Percentiles rank a stretch among this genome's conserved stretches.
Evolutionary conservation across 2,888 invertebrate species (phyloP).

Genomic region (Dynastes tityus): DNA sequence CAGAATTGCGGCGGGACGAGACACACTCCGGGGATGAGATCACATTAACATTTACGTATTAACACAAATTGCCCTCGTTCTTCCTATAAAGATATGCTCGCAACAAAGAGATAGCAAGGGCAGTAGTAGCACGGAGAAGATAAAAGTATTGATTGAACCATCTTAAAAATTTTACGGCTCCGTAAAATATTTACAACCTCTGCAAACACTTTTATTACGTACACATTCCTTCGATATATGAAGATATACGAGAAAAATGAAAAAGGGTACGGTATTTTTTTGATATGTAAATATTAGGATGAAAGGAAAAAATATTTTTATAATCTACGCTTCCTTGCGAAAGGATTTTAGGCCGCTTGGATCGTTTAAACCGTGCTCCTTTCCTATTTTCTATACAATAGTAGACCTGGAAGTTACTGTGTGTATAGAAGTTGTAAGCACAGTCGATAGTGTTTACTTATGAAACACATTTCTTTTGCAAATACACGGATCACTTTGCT

Average conservation of each 20-base stretch:
- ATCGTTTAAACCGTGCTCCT: background rate
- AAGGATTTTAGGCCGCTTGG: background rate
- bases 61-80: conserved; percentile 21
- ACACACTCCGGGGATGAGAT: background rate
- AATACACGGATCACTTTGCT: too few relatives aligned
- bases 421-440: background rate
- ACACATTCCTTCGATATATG: conserved; percentile 48
- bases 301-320: conserved; percentile 45
- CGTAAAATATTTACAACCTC: conserved; percentile 52
- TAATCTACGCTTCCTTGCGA: conserved; percentile 17
- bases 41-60: conserved; percentile 28
- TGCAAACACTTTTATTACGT: conserved; percentile 48
- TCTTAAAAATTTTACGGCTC: conserved; percentile 50
- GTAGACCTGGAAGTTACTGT: background rate
- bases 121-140: conserved; percentile 39
- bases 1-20: background rate
- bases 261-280: conserved; percentile 39
- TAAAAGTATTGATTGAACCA: conserved; percentile 50
- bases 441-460: background rate
- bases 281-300: conserved; percentile 42
- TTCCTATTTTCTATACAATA: conserved; percentile 1
- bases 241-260: conserved; percentile 44
- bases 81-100: conserved; percentile 15
- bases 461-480: background rate
- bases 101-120: conserved; percentile 3